phyloP scores from a whole-genome alignment of 2,113 vertebrate species.

The Hypomesus transpacificus region DNA sequence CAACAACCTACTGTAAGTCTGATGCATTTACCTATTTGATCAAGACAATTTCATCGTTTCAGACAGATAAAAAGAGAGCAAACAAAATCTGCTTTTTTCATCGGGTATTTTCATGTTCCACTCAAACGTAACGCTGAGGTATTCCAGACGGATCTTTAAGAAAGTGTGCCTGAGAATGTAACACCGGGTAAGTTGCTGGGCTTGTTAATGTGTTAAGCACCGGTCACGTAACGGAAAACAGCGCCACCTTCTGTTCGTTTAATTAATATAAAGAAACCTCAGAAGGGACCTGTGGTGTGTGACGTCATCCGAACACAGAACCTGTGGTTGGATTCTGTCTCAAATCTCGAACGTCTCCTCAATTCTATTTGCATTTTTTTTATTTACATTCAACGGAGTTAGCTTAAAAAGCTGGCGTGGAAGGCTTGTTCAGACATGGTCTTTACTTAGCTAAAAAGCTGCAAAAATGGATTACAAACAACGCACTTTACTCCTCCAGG shows the following conservation, averaged over 20 bases:
- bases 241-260: not conserved
- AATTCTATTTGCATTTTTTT: not conserved
- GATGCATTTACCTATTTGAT: not conserved
- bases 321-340: not conserved
- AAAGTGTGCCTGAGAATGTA: not conserved
- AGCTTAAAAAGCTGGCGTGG: too few relatives aligned
- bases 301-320: not conserved
- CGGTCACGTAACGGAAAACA: not conserved
- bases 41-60: constrained; percentile 11
- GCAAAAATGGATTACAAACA: constrained; percentile 1
- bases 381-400: not conserved
- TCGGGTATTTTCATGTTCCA: not conserved
- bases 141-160: not conserved
- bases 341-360: not conserved
- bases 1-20: not conserved
- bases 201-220: not conserved
- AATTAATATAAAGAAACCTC: not conserved
- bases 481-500: not conserved
- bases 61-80: not conserved
- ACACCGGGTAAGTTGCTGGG: not conserved
- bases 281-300: not conserved
- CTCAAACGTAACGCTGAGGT: not conserved
- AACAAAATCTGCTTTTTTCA: not conserved
- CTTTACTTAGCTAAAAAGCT: not conserved
- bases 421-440: too few relatives aligned